Percentiles rank a stretch among this genome's conserved stretches.
phyloP scores from a whole-genome alignment of 1,140 invertebrate species.

The Mamestra configurata region DNA sequence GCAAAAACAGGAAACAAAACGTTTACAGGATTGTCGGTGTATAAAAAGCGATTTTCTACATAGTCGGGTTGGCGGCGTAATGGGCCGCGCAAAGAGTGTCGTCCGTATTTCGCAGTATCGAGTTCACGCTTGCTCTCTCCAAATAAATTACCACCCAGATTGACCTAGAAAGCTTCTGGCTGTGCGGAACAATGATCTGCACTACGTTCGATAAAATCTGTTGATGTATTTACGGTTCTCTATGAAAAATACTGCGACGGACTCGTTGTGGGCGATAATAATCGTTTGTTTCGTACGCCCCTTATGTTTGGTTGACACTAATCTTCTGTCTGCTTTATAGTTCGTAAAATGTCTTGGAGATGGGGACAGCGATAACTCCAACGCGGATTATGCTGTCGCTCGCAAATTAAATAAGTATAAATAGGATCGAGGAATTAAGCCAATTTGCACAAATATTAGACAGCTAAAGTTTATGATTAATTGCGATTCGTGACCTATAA shows the following conservation, averaged over 20 bases:
- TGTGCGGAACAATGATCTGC: constrained; percentile 65
- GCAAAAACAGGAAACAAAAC: constrained; percentile 55
- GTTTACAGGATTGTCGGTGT: constrained; percentile 57
- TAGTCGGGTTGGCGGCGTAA: constrained; percentile 55
- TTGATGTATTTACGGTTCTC: constrained; percentile 47
- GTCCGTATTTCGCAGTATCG: constrained; percentile 69
- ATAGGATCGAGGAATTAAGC: constrained; percentile 4
- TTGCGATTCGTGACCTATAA: constrained; percentile 17
- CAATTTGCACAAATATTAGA: constrained; percentile 20
- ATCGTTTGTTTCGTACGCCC: constrained; percentile 28
- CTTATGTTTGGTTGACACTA: constrained; percentile 18
- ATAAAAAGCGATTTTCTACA: constrained; percentile 59
- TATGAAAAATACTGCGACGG: constrained; percentile 44
- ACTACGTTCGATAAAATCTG: constrained; percentile 51
- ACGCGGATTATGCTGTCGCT: constrained; percentile 1
- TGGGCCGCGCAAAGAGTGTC: constrained; percentile 55
- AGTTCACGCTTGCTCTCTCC: constrained; percentile 70
- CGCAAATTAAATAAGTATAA: constrained; percentile 18
- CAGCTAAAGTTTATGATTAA: constrained; percentile 31
- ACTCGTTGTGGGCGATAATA: constrained; percentile 37
- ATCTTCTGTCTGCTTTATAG: constrained; percentile 27
- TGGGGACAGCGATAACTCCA: constrained; percentile 10
- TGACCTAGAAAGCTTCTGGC: constrained; percentile 74
- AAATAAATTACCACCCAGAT: constrained; percentile 77
- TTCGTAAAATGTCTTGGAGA: constrained; percentile 23